Base-by-base conservation (phyloP, 2,113 vertebrate species). In the Jaculus jaculus region DNA sequence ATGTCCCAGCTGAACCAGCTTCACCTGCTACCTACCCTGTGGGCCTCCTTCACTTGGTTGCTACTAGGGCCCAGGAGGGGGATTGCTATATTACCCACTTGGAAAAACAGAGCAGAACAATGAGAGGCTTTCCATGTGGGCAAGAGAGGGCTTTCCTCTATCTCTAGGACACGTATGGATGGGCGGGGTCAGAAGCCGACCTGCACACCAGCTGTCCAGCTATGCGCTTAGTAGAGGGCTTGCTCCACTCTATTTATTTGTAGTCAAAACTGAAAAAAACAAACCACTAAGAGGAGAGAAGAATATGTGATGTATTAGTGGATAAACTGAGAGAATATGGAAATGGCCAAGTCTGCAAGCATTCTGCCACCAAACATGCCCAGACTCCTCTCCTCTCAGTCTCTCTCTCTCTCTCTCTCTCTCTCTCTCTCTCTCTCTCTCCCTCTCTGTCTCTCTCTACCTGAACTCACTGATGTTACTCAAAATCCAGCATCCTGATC, bases 211-310 rank as follows among this genome's bases (percentile, higher is more conserved):
- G 3, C 75, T 21, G 28, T 42, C n/a, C 58, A 89, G 51, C 34
- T 32, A 60, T 51, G 77, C 72, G 37, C 54, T 94, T 84, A 91
- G 82, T 34, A 89, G 61, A 73, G 26, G 51, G 84, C 15, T 54
- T 66, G 51, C 73, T 95, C 24, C 37, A 37, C 84, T 91, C 68
- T 84, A 63, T 54, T 78, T 66, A 68, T 61, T 81, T 65, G 20
- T 30, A 28, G 68, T 39, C 1, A 2, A 94, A 94, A 90, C 77
- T 75, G 75, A 94, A 84, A 94, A 84, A 71, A 89, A 83, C 32
- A 74, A 75, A 37, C 78, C 69, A 82, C 65, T 74, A 73, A 87
- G 51, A 82, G 63, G 39, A 51, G 32, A 42, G 74, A 32, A 0
- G 1, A 10, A 78, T 69, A 13, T n/a, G 30, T 78, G 63, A 85